A percentile compares a stretch with the other conserved stretches of the same genome.
These are phyloP conservation scores for Melikaiella ostensackeni DNA, from an alignment of 2,888 invertebrate species.

Conservation along the genomic window DNA sequence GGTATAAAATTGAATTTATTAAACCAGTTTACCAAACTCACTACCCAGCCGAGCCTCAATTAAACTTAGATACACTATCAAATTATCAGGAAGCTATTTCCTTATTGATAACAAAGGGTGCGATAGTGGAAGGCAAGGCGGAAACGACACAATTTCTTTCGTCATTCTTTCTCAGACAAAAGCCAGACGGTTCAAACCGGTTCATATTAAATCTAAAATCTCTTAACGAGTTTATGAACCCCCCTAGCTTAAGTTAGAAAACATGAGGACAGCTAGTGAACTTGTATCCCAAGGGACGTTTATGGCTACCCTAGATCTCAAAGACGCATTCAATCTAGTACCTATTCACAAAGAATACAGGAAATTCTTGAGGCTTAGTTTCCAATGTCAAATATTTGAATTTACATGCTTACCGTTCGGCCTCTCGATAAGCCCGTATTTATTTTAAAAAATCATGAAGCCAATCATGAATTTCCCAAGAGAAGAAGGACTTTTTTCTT, in stretches of 20 bases:
- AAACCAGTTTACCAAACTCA: background rate
- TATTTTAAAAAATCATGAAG: slow-evolving; percentile 43
- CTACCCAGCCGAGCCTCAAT: background rate
- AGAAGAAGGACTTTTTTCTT: background rate
- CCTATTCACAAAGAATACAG: slow-evolving; percentile 23
- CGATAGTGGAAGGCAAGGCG: background rate
- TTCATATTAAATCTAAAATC: background rate
- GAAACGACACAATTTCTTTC: slow-evolving; percentile 40
- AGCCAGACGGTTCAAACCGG: background rate
- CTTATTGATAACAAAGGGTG: background rate
- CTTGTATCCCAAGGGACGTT: slow-evolving; percentile 28
- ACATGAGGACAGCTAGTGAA: background rate
- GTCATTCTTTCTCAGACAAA: slow-evolving; percentile 27
- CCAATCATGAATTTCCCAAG: slow-evolving; percentile 24
- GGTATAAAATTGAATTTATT: background rate
- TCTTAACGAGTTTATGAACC: background rate
- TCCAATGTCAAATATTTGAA: slow-evolving; percentile 26
- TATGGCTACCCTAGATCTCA: slow-evolving; percentile 39
- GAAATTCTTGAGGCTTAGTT: slow-evolving; percentile 40
- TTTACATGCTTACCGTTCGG: slow-evolving; percentile 41
- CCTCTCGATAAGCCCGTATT: slow-evolving; percentile 23
- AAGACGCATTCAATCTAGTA: slow-evolving; percentile 43
- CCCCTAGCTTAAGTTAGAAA: background rate
- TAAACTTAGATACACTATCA: background rate
- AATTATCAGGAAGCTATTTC: background rate